Conservation (phyloP, 2,797 vertebrate species). For the Choloepus didactylus region DNA sequence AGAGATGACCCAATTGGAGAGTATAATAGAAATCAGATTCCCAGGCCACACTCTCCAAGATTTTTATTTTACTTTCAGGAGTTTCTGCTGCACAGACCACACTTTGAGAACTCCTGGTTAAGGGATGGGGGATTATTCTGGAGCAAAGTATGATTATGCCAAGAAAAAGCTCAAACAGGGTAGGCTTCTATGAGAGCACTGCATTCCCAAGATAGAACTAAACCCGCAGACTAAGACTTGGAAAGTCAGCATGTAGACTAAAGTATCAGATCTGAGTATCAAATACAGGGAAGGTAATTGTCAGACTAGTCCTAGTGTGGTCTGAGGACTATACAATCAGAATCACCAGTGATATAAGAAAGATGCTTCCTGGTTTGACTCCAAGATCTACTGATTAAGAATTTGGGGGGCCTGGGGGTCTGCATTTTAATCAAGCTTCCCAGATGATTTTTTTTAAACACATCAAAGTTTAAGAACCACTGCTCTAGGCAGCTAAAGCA, state of each 20-base stretch:
- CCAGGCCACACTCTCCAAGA: background rate
- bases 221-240: background rate
- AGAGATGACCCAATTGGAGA: background rate
- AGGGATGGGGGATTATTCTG: background rate
- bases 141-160: background rate
- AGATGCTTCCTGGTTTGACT: background rate
- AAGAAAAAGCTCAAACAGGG: background rate
- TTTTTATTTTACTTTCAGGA: background rate
- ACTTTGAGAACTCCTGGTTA: background rate
- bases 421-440: background rate
- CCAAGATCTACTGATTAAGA: background rate
- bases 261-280: background rate
- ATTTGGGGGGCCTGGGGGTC: background rate
- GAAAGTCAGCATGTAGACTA: background rate
- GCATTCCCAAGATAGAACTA: background rate
- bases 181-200: background rate
- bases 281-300: background rate
- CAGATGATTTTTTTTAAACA: constrained; percentile 19
- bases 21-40: constrained; percentile 28
- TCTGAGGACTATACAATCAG: background rate
- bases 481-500: background rate
- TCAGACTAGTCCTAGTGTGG: background rate
- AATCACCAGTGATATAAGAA: background rate
- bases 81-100: background rate
- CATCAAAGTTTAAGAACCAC: constrained; percentile 28